These are phyloP conservation scores for Scyliorhinus canicula DNA, from an alignment of 2,797 vertebrate species.

Conservation along the genomic window DNA sequence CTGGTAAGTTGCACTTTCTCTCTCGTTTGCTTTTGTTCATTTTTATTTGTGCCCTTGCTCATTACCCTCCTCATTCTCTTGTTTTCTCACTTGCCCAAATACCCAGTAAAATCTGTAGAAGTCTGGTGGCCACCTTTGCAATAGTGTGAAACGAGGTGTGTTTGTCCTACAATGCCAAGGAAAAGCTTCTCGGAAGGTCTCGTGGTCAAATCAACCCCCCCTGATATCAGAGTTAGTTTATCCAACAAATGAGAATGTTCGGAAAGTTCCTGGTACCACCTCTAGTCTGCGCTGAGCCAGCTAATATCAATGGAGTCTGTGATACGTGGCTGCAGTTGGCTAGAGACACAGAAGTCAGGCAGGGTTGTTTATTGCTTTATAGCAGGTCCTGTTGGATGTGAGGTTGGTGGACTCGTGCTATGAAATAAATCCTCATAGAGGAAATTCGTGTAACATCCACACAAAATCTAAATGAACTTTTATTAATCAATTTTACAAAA, in stretches of 20 bases:
- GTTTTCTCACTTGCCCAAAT: not conserved
- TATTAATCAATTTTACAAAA: not conserved
- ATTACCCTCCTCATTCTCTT: not conserved
- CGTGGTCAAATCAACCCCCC: not conserved
- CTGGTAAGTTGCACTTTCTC: conserved; percentile 66
- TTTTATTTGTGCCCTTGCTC: not conserved
- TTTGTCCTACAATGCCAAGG: not conserved
- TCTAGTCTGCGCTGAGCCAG: too few relatives aligned
- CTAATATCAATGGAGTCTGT: not conserved
- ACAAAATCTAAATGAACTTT: not conserved
- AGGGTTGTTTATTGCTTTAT: not conserved
- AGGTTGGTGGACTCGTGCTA: not conserved
- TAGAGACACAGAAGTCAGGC: not conserved
- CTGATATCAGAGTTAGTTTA: not conserved
- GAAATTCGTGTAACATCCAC: not conserved
- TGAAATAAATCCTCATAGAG: not conserved
- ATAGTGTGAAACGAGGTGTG: not conserved
- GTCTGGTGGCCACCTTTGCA: not conserved
- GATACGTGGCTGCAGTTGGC: not conserved
- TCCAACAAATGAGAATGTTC: not conserved
- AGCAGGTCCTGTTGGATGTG: not conserved
- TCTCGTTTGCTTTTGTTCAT: not conserved
- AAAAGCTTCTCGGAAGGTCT: not conserved
- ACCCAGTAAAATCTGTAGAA: not conserved
- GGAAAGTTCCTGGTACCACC: not conserved